These are phyloP conservation scores for Melanaphis sacchari DNA, from an alignment of 1,140 invertebrate species.

Conservation along the genomic window DNA sequence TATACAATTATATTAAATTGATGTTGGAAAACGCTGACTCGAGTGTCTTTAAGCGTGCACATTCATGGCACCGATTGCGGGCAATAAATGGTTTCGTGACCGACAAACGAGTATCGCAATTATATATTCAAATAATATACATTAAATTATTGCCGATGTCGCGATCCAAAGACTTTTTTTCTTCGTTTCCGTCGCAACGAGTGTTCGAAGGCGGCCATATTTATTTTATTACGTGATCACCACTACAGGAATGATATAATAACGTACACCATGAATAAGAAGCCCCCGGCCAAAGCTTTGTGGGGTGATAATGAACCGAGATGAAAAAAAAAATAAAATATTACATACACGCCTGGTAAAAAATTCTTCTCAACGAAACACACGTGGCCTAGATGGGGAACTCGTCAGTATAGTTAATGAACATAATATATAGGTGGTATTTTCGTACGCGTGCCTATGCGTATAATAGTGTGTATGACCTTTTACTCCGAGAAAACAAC, in stretches of 20 bases:
- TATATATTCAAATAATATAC: not conserved
- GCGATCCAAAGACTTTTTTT: not conserved
- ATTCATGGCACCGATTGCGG: not conserved
- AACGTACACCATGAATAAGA: not conserved
- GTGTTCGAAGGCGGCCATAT: not conserved
- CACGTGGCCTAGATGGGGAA: not conserved
- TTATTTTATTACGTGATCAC: not conserved
- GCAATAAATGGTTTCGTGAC: not conserved
- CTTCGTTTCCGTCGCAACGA: not conserved
- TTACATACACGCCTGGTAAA: not conserved
- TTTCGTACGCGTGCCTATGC: not conserved
- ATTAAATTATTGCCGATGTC: not conserved
- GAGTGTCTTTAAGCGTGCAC: not conserved
- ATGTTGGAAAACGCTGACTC: not conserved
- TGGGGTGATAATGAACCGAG: not conserved
- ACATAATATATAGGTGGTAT: not conserved
- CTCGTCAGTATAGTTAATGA: not conserved
- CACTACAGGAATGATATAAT: not conserved
- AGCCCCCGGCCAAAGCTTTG: not conserved
- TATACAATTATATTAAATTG: not conserved
- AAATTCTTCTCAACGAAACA: not conserved
- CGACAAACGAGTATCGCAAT: not conserved
- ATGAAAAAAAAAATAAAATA: not conserved
- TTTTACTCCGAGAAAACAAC: not conserved
- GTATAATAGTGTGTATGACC: not conserved